Evolutionary conservation across 2,888 invertebrate species (phyloP), one percentile per base, ranked within the genome.

Genomic region (Carpatolechia fugitivella): DNA sequence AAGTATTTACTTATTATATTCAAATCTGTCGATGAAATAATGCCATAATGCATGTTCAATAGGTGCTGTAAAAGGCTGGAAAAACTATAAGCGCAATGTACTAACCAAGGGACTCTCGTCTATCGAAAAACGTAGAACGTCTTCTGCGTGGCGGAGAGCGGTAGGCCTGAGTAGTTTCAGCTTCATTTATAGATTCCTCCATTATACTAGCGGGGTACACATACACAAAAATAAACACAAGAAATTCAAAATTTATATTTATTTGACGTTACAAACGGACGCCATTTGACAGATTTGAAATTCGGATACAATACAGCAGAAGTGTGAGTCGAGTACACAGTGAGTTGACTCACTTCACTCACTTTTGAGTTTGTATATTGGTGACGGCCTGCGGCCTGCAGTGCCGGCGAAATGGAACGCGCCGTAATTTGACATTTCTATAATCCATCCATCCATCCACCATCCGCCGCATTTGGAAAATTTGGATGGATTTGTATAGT

Each of bases 91-190:
- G n/a, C n/a, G n/a, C 24, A 24, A 6, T 3, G 3, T 2, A 33
- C 36, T 52, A 11, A 87, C 88, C 79, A 62, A 85, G 62, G 38
- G 88, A 88, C 62, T 87, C 84, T 56, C 88, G 75, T 61, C 81
- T 77, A 64, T 85, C 85, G 61, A 89, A 89, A 60, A 89, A 89
- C 10, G 88, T 88, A 36, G 89, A 89, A 29, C 88, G 74, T 69
- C 88, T 76, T 55, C 88, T 75, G 49, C 81, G 72, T 13, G 88
- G 88, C 35, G 88, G 88, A 11, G 87, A 87, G 13, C 71, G 72
- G 68, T 85, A 78, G 14, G 81, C 70, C 60, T 79, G 74, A 41
- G 82, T 74, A 16, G 58, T 61, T 59, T 81, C 82, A 51, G 61
- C 72, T 60, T 84, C 81, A 54, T 64, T 74, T 3, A 66, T 60